Base-by-base conservation (phyloP, 2,113 vertebrate species). In the Scomber japonicus region DNA sequence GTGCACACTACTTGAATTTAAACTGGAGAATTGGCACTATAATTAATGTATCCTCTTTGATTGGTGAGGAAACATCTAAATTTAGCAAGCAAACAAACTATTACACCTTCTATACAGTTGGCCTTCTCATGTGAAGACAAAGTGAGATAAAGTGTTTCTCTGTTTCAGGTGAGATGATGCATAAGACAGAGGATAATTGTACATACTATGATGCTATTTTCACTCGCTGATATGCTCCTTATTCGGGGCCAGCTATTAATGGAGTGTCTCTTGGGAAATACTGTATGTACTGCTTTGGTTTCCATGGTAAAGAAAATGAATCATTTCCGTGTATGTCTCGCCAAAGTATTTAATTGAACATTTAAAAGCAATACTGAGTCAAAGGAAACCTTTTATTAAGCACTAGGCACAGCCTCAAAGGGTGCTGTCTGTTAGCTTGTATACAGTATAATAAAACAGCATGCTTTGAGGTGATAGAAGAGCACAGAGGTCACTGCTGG, bases 231-330 rank as follows among this genome's bases (percentile, higher is more conserved):
- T 27, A 27, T 3, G 2, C 24, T 27, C 24, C 24, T 27, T 3
- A 2, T 27, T 27, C 24, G 24, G 24, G 24, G 24, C 24, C 24
- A 27, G 3, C 24, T 27, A 27, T 27, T 27, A 27, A 27, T 27
- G 24, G 24, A 27, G 24, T 27, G 35, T 71, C 49, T 50, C 27
- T 63, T 0, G 27, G 55, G 53, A 27, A 27, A 31, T 46, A 59
- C 11, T 44, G 19, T 5, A 44, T 19, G 1, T 19, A 7, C 35
- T 68, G 24, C 30, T 68, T 65, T 46, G 46, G 82, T 83, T 83
- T 14, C 76, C 62, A 81, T 76, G 57, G 76, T 50, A 31, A 82
- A 71, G 66, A 46, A 21, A 70, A 67, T 62, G 17, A 63, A 53
- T 55, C 0, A 31, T 30, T 54, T 59, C 12, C 27, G 63, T 13